Base-by-base conservation (phyloP, 1,140 invertebrate genomes). In the Sitobion miscanthi region DNA sequence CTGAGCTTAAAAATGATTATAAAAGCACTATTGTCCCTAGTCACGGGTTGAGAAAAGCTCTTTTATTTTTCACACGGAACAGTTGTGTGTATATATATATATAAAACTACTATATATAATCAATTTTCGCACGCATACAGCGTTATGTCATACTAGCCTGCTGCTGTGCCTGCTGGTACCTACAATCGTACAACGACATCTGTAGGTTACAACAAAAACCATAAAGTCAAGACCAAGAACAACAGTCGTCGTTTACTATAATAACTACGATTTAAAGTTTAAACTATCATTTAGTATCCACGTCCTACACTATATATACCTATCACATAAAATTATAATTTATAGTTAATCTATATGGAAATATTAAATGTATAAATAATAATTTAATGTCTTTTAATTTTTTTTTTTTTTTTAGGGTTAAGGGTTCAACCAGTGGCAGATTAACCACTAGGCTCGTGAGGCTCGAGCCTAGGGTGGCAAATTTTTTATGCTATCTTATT, bases 151-250 rank as follows among this genome's bases (percentile, higher is more conserved):
- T 25, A 25, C 1, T 11, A n/a, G 9, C 25, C 2, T n/a, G 11
- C 62, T 54, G 21, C 21, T 54, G 21, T 5, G 20, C 49, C 49
- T 52, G 49, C 49, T 69, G 62, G 57, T 57, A 25, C 8, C 9
- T 62, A 14, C 25, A 69, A 69, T 14, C 30, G 30, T 69, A 88
- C 86, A 88, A 54, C 86, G 86, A 88, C 86, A 52, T 88, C 86
- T 88, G 20, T 35, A 35, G 47, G 49, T 35, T 35, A 25, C 23
- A 45, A 35, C n/a, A 9, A 52, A 54, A 49, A 88, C 49, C 52
- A 88, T n/a, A 0, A 87, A 17, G 25, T 49, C 62, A 69, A n/a
- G 30, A 87, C 4, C 11, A 49, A 20, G 38, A 45, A 85, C 42
- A 14, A 42, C 38, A 38, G 82, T 83, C 23, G 23, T 45, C 83